Conservation (phyloP, 2,888 invertebrate genomes). For the Smittia aterrima region DNA sequence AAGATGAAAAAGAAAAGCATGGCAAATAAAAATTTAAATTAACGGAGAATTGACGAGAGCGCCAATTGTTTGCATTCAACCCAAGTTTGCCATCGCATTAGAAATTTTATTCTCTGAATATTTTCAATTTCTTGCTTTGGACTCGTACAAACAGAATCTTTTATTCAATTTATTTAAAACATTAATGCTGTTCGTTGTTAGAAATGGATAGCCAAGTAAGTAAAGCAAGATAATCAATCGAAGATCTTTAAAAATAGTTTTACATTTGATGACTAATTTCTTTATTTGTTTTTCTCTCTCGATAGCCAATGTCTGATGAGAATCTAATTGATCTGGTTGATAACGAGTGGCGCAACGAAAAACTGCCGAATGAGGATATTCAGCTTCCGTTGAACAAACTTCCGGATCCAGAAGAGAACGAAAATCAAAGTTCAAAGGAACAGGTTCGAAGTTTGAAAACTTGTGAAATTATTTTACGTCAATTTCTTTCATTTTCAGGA, state of each 20-base stretch:
- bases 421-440: constrained; percentile 59
- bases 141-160: no score
- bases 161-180: not conserved
- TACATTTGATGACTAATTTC: no score
- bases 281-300: not conserved
- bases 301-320: constrained; percentile 47
- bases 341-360: constrained; percentile 83
- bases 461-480: not conserved
- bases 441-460: constrained; percentile 63
- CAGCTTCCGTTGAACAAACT: constrained; percentile 80
- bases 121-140: no score
- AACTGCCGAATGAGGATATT: constrained; percentile 80
- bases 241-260: not conserved
- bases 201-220: constrained; percentile 18
- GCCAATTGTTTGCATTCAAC: no score
- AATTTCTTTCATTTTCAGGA: constrained; percentile 16
- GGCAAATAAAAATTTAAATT: no score
- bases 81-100: no score
- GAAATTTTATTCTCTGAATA: no score
- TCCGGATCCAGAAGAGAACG: constrained; percentile 90
- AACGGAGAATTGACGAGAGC: no score
- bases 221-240: not conserved
- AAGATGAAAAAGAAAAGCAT: no score
- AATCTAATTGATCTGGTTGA: constrained; percentile 58
- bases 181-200: not conserved